A percentile compares a stretch with the other conserved stretches of the same genome.
phyloP scores from a whole-genome alignment of 2,113 vertebrate species.

The Otocyon megalotis region DNA sequence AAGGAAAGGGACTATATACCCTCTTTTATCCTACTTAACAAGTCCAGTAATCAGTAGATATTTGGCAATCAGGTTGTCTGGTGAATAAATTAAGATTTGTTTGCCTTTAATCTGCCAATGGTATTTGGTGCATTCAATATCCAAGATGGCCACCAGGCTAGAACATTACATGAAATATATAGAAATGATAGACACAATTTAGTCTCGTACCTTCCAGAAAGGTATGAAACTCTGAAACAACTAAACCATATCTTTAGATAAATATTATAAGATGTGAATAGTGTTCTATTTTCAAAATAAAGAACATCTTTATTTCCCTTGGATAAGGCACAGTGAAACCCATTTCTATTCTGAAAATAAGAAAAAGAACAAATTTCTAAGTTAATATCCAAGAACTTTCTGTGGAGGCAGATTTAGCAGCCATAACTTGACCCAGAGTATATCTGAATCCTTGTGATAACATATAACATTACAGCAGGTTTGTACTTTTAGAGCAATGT shows the following conservation, averaged over 20 bases:
- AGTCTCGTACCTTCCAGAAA: background rate
- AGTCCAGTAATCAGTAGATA: background rate
- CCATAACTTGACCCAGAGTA: background rate
- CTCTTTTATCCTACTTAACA: background rate
- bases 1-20: background rate
- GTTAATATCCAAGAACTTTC: slow-evolving; percentile 25
- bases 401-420: background rate
- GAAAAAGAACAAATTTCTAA: slow-evolving; percentile 7
- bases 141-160: background rate
- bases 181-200: background rate
- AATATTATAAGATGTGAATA: background rate
- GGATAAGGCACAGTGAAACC: background rate
- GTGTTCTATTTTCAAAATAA: slow-evolving; percentile 37
- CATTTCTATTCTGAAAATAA: slow-evolving; percentile 48
- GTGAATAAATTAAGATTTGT: background rate
- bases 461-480: background rate
- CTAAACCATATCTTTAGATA: background rate
- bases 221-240: background rate
- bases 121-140: background rate
- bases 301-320: background rate
- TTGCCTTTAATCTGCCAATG: background rate
- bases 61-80: background rate
- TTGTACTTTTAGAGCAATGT: background rate
- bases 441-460: slow-evolving; percentile 20
- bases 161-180: background rate